Base-by-base conservation (phyloP, 2,797 vertebrate genomes). In the Tinamus major region DNA sequence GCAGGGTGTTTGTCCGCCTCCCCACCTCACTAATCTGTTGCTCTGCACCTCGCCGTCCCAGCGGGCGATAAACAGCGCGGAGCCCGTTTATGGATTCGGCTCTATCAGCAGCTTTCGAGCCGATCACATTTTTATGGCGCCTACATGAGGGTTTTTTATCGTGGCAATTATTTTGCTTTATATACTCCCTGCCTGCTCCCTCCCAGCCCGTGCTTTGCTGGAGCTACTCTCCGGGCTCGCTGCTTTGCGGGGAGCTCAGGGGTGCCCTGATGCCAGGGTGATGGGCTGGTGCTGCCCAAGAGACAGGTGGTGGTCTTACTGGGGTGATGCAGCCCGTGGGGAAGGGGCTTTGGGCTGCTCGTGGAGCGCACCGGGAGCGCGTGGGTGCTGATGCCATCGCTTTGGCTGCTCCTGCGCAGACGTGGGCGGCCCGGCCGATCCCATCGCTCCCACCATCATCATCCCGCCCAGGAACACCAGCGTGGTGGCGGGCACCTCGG, bases 391-490 rank as follows among this genome's bases (percentile, higher is more conserved):
- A 92, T 2, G 29, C 35, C 84, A 77, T 85, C 15, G 8, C 68
- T 92, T 48, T 90, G 76, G 5, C 76, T 80, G 14, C 37, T 65
- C 85, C 92, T 96, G 85, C 87, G 37, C 93, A 99, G 99, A 99
- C 31, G 98, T 99, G 2, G 99, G 99, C 18, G 99, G 99, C 13
- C 99, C 99, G 0, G 99, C 99, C 4, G 99, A 99, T 92, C 99
- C 99, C 93, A 99, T 99, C 0, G 99, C 99, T 4, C 99, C 99
- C 33, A 99, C 98, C 88, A 99, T 99, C 95, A 98, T 99, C 87
- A 97, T 99, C 90, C 98, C 99, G 5, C 99, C 99, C 63, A 98
- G 97, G 97, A 99, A 99, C 98, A 99, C 99, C 41, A 99, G 99
- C 0, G 98, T 99, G 77, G 98, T 99, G 85, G 97, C 98, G 0